A percentile compares a stretch with the other conserved stretches of the same genome.
These are phyloP conservation scores for Chrysomela aeneicollis DNA, from an alignment of 2,888 invertebrate species.

Conservation along the genomic window DNA sequence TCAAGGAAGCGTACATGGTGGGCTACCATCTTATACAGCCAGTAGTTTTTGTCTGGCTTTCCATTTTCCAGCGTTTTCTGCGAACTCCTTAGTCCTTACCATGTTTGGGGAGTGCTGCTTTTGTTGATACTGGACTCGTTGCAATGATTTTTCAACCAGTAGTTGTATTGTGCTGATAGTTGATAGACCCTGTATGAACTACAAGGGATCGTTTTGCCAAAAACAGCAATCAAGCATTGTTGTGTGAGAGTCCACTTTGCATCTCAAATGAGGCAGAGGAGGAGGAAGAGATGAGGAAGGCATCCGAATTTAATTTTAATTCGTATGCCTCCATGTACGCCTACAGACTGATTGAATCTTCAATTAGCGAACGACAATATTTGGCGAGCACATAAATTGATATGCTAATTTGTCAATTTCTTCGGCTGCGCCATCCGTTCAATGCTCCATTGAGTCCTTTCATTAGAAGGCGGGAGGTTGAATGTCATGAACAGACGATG, in stretches of 20 bases:
- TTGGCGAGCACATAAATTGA: constrained; percentile 46
- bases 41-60: no score
- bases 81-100: no score
- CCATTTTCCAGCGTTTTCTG: no score
- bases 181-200: no score
- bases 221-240: constrained; percentile 27
- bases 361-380: constrained; percentile 57
- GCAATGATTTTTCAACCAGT: no score
- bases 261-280: constrained; percentile 55
- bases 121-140: no score
- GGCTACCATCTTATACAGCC: no score
- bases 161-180: no score
- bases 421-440: constrained; percentile 29
- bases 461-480: constrained; percentile 1
- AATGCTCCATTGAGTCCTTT: constrained; percentile 24
- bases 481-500: not conserved
- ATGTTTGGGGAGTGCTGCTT: no score
- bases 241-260: constrained; percentile 50
- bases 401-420: constrained; percentile 53
- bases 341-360: constrained; percentile 47
- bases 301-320: constrained; percentile 57
- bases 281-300: constrained; percentile 32
- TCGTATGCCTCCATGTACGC: constrained; percentile 42
- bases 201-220: no score
- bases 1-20: no score